A percentile compares a stretch with the other conserved stretches of the same genome.
Conservation (phyloP, 2,888 invertebrate genomes). For the Ophraella communa region DNA sequence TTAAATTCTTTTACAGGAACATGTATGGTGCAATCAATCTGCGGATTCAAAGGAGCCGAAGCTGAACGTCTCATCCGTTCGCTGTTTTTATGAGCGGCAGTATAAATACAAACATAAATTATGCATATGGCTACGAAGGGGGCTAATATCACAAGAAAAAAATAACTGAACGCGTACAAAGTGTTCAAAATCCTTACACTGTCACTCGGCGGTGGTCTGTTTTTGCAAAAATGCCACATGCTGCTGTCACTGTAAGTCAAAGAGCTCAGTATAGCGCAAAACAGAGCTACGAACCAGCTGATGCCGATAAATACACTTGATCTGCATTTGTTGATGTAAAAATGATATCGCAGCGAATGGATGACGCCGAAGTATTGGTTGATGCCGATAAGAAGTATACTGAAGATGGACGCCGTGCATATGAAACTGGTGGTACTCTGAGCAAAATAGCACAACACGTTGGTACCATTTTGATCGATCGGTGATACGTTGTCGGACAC, state of each 20-base stretch:
- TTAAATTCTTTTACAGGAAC: conserved; percentile 57
- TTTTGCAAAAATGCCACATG: conserved; percentile 59
- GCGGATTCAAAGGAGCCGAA: conserved; percentile 63
- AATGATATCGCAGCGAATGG: conserved; percentile 69
- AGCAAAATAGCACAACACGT: conserved; percentile 58
- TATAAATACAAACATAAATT: conserved; percentile 77
- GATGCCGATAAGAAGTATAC: conserved; percentile 68
- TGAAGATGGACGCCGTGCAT: conserved; percentile 67
- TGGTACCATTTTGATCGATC: conserved; percentile 8
- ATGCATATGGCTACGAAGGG: conserved; percentile 72
- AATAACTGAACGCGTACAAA: conserved; percentile 60
- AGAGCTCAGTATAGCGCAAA: conserved; percentile 60
- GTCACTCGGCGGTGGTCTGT: conserved; percentile 34
- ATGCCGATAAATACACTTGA: conserved; percentile 60
- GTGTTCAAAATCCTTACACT: conserved; percentile 55
- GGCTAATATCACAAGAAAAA: conserved; percentile 60
- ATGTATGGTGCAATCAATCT: conserved; percentile 59
- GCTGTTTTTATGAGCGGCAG: conserved; percentile 77
- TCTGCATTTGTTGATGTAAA: conserved; percentile 63
- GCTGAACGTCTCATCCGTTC: conserved; percentile 63
- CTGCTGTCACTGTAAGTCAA: conserved; percentile 60
- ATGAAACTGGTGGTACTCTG: conserved; percentile 70
- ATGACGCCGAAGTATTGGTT: conserved; percentile 73
- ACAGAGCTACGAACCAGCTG: conserved; percentile 61
- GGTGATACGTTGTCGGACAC: not conserved